Evolutionary conservation across 2,113 vertebrate species (phyloP), one percentile per base, ranked within the genome.

Genomic region (Capra hircus): DNA sequence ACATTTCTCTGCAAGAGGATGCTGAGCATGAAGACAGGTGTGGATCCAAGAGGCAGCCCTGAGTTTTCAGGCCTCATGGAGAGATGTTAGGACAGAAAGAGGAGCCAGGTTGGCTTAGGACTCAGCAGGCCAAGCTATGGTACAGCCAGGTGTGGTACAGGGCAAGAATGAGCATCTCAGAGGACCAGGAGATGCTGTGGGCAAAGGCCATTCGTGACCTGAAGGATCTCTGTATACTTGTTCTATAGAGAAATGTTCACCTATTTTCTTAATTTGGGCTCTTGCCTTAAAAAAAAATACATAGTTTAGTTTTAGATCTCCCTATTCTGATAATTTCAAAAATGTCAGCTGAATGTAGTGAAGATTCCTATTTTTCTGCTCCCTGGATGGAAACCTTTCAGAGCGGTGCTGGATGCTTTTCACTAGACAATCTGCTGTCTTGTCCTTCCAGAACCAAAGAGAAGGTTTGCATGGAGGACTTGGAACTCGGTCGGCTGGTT

Each of bases 351-450:
- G 28, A n/a, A 8, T 12, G 10, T 43, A 45, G 50, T 40, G 30
- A 36, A 28, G 84, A 36, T 45, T 19, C 3, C 25, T 17, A 5
- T 40, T 45, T 33, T 81, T 48, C 28, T 71, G 11, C 1, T 6
- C 36, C 45, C 16, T 74, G 59, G 53, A 15, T 30, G 53, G 82
- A 89, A 60, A 43, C 5, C 4, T 77, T 43, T 40, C 8, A 2
- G 40, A 50, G 9, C 43, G 23, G 7, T 0, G 1, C n/a, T 16
- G 28, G 33, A 33, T 45, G 0, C 7, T 1, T 25, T 25, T 40
- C 43, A 9, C 12, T 10, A 1, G 3, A 10, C 8, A 5, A 1
- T 4, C 23, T 15, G 7, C 40, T 5, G 0, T 64, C 14, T 80
- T 17, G 19, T 82, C 45, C 43, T 59, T n/a, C 52, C 27, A 6